Base-by-base conservation (phyloP, 1,140 invertebrate genomes). In the Rhagoletis zephyria region DNA sequence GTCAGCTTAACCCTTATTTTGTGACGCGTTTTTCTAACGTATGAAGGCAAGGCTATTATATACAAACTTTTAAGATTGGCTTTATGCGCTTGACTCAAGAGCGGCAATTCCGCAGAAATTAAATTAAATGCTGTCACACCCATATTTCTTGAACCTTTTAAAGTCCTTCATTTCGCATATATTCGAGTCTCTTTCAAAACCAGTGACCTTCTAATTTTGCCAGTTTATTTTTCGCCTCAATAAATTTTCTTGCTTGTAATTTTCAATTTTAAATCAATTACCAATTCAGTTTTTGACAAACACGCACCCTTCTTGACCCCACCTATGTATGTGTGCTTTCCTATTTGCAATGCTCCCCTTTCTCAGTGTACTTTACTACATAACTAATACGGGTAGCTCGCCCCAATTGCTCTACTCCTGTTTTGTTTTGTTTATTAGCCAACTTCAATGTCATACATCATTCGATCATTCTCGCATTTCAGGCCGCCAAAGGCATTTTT, bases 341-440 rank as follows among this genome's bases (percentile, higher is more conserved):
- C 2, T 9, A 56, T n/a, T 59, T 81, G 1, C n/a, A 30, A 3
- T 81, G 48, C 74, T 56, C 51, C 74, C n/a, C 74, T 56, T 81
- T 30, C 30, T 30, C 30, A 30, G 30, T 30, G 30, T 30, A 40
- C 19, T 70, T 74, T 9, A 67, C 0, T 30, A 40, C 30, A 30
- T 9, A 42, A 19, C 4, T 40, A 67, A 40, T 74, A n/a, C 42
- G 40, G 4, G 12, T 4, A n/a, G 5, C 14, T 74, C 67, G 4
- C 40, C 67, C 67, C 67, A 1, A 42, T 67, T 19, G 48, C 45
- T 19, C n/a, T 51, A n/a, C 45, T n/a, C 10, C 74, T 56, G 45
- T 56, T 51, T 81, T 56, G 74, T 81, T 81, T 81, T 56, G 74
- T 81, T 81, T 81, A 81, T 81, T 81, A 81, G 74, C 74, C 74